Conservation (phyloP, 2,113 vertebrate genomes). For the Scopus umbretta region DNA sequence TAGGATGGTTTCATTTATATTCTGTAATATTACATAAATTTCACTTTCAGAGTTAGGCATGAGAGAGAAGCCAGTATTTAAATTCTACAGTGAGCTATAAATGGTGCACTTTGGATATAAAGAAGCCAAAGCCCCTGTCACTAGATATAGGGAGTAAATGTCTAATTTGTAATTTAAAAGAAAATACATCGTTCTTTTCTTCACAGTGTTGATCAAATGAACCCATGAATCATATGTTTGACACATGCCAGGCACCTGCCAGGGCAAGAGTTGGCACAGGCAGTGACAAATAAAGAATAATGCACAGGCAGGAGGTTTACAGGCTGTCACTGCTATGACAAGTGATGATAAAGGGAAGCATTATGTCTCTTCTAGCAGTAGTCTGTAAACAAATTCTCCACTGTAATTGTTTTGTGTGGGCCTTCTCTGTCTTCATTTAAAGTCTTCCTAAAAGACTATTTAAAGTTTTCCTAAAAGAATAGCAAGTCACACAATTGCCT, state of each 20-base stretch:
- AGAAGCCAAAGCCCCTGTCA: slow-evolving; percentile 44
- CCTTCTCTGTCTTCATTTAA: slow-evolving; percentile 61
- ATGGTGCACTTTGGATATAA: neutral
- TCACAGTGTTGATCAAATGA: slow-evolving; percentile 74
- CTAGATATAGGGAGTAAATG: slow-evolving; percentile 26
- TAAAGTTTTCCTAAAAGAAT: slow-evolving; percentile 1
- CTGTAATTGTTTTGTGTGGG: slow-evolving; percentile 51
- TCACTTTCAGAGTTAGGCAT: slow-evolving; percentile 21
- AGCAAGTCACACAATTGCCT: neutral
- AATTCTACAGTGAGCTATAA: slow-evolving; percentile 54
- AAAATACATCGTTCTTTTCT: slow-evolving; percentile 68
- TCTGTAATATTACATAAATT: slow-evolving; percentile 50
- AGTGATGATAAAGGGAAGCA: slow-evolving; percentile 69
- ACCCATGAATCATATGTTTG: slow-evolving; percentile 75
- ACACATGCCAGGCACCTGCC: slow-evolving; percentile 69
- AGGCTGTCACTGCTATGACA: slow-evolving; percentile 65
- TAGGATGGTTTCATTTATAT: slow-evolving; percentile 51
- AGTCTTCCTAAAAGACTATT: too few relatives aligned
- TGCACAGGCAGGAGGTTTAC: slow-evolving; percentile 59
- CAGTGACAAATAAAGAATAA: slow-evolving; percentile 61
- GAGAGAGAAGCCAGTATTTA: slow-evolving; percentile 51
- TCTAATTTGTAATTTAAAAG: slow-evolving; percentile 66
- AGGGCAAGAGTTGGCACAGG: slow-evolving; percentile 52
- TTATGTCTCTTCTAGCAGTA: slow-evolving; percentile 33
- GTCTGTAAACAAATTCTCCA: slow-evolving; percentile 57